Conservation (phyloP, 2,888 invertebrate genomes). For the Hemaris fuciformis region DNA sequence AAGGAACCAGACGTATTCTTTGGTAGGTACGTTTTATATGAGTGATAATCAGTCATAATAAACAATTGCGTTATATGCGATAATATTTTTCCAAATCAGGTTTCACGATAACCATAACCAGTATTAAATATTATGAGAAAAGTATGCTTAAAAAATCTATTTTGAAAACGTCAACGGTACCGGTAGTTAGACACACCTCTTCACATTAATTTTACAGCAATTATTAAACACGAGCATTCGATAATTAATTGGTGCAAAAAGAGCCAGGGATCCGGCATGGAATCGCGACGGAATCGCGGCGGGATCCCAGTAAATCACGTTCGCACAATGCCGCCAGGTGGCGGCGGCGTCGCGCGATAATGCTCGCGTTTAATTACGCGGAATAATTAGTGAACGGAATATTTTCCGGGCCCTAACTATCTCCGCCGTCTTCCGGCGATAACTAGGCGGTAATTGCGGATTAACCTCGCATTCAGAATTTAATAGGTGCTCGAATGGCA, state of each 20-base stretch:
- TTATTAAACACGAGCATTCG: constrained; percentile 77
- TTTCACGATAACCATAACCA: too few species aligned
- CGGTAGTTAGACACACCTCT: constrained; percentile 29
- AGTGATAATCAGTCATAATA: neutral
- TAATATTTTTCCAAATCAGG: too few species aligned
- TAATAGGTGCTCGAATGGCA: constrained; percentile 73
- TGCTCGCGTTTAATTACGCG: constrained; percentile 81
- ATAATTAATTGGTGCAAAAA: constrained; percentile 80
- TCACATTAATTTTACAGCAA: constrained; percentile 75
- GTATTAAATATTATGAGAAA: too few species aligned
- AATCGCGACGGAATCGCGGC: constrained; percentile 70
- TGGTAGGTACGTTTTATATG: neutral
- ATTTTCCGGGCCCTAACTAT: constrained; percentile 82
- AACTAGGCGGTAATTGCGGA: constrained; percentile 81
- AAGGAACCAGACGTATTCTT: too few species aligned
- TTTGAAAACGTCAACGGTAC: neutral
- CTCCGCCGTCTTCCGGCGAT: constrained; percentile 80
- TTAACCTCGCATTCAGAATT: constrained; percentile 79
- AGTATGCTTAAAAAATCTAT: neutral
- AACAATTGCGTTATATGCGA: too few species aligned
- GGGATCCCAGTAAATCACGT: constrained; percentile 78
- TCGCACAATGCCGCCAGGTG: constrained; percentile 79
- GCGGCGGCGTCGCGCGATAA: constrained; percentile 78
- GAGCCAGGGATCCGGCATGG: constrained; percentile 67
- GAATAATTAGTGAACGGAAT: constrained; percentile 82